Conservation (phyloP, 2,797 vertebrate genomes). For the Brachymystax lenok region DNA sequence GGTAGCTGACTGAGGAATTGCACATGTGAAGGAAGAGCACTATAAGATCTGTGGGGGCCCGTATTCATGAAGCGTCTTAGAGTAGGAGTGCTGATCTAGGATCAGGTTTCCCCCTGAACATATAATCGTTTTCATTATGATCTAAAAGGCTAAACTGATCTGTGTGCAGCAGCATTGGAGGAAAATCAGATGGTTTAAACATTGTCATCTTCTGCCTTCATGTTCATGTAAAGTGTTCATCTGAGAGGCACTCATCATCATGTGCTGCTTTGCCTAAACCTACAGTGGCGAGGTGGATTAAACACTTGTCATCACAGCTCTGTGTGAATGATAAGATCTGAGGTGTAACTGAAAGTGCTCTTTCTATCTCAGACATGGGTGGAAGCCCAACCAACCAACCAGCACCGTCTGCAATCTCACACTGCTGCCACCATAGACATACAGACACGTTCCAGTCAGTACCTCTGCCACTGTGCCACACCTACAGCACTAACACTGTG, state of each 20-base stretch:
- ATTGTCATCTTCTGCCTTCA: neutral
- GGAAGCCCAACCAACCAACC: slow-evolving; percentile 1
- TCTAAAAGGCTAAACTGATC: neutral
- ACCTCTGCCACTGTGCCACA: neutral
- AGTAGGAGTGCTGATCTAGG: neutral
- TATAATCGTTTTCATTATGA: too few relatives aligned
- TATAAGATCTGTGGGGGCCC: neutral
- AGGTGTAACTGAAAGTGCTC: slow-evolving; percentile 51
- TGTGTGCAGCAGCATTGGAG: neutral
- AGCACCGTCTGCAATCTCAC: neutral
- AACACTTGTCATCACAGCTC: slow-evolving; percentile 5
- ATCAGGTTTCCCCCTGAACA: neutral
- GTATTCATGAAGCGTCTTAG: neutral
- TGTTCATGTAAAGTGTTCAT: neutral
- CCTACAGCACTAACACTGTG: too few relatives aligned
- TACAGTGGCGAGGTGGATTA: slow-evolving; percentile 26
- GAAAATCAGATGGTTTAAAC: neutral
- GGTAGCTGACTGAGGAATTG: neutral
- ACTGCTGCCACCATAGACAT: neutral
- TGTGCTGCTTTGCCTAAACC: slow-evolving; percentile 39
- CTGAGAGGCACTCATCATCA: neutral
- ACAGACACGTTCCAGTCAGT: slow-evolving; percentile 17
- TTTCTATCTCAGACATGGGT: neutral
- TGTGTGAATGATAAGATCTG: slow-evolving; percentile 40
- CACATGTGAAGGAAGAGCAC: neutral